Base-by-base conservation (phyloP, 1,140 invertebrate species). In the Drosophila mayri region DNA sequence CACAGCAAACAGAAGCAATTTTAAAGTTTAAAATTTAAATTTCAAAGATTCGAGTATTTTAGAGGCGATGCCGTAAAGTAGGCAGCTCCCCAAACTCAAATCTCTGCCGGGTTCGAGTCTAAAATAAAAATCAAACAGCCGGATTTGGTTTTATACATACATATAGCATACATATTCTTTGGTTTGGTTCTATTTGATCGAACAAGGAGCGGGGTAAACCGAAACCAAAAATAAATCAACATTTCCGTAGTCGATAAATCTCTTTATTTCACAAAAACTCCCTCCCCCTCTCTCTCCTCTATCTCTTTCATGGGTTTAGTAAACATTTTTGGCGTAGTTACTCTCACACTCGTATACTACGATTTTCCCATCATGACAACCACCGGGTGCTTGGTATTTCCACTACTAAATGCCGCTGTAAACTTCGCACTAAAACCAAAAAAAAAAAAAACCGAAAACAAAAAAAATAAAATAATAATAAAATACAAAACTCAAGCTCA, bases 381-480 rank as follows among this genome's bases (percentile, higher is more conserved):
- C 54, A 83, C 41, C 54, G 85, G 84, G 85, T 90, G 81, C 64
- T 90, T 90, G 85, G 85, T 90, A 60, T 90, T 88, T 90, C 86
- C 49, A 79, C 78, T 87, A 88, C 85, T 88, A 88, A 88, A 88
- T 81, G 81, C 74, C 81, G 77, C 84, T 78, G 85, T 90, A 88
- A 81, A 75, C 76, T 88, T 90, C 81, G 84, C 84, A 90, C 84
- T 90, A 90, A 88, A 90, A 80, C 84, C 72, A 67, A 78, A 78
- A 75, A 44, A 67, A 78, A 78, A 75, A 44, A 22, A 28, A 55
- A 68, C 43, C 52, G 59, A 35, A 70, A 22, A 44, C 11, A 44
- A 38, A 50, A 35, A 11, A 25, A 30, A 30, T 22, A 38, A 66
- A 66, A 60, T 37, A 25, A 73, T 50, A 82, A 43, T 28, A 20